Percentiles rank a stretch among this genome's conserved stretches.
phyloP scores from a whole-genome alignment of 2,888 invertebrate genomes.

The Athetis lepigone region DNA sequence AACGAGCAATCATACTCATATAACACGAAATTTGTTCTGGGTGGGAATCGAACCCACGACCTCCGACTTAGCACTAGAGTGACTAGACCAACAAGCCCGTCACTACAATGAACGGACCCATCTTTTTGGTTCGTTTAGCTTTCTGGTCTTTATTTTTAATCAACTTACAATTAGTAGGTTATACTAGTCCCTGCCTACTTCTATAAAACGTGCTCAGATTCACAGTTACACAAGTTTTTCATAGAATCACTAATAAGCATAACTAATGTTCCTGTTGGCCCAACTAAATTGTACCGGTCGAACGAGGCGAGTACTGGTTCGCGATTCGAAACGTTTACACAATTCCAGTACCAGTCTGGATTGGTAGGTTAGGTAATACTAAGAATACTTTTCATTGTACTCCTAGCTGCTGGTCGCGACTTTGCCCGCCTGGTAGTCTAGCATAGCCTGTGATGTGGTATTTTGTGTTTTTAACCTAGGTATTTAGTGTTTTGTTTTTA shows the following conservation, averaged over 20 bases:
- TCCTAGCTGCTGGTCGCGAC: not conserved
- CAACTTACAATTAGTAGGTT: no score
- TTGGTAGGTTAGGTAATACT: slow-evolving; percentile 42
- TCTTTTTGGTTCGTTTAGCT: no score
- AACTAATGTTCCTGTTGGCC: slow-evolving; percentile 25
- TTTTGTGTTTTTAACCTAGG: no score
- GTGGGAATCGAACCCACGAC: no score
- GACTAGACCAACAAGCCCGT: no score
- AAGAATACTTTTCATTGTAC: slow-evolving; percentile 40
- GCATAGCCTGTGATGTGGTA: no score
- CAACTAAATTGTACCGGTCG: slow-evolving; percentile 30
- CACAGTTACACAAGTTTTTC: slow-evolving; percentile 24
- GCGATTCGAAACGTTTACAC: slow-evolving; percentile 52
- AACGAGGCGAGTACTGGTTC: slow-evolving; percentile 30
- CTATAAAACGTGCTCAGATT: not conserved
- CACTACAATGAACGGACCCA: no score
- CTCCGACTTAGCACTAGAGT: no score
- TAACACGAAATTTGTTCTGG: no score
- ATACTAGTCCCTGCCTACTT: not conserved
- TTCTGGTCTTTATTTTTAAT: not conserved
- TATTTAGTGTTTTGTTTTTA: no score
- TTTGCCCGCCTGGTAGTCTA: not conserved
- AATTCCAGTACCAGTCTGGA: slow-evolving; percentile 37
- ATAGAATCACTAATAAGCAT: slow-evolving; percentile 20
- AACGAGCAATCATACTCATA: no score